A percentile compares a stretch with the other conserved stretches of the same genome.
phyloP scores from a whole-genome alignment of 1,140 invertebrate species.

The Drosophila funebris region DNA sequence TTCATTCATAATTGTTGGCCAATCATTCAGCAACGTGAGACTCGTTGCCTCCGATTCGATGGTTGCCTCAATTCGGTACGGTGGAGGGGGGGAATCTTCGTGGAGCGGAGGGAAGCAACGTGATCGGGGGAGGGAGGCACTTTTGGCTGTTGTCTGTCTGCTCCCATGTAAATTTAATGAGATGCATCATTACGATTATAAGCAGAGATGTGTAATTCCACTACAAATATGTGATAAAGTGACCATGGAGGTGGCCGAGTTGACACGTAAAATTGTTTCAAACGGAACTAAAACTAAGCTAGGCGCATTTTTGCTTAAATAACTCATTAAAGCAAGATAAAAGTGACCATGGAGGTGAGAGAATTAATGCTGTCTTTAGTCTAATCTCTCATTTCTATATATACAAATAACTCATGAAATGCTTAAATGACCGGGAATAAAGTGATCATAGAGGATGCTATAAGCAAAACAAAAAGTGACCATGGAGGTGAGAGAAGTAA shows the following conservation, averaged over 20 bases:
- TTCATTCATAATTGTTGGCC: conserved; percentile 46
- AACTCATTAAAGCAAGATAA: no score
- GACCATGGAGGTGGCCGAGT: conserved; percentile 6
- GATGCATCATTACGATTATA: conserved; percentile 4
- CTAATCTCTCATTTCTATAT: no score
- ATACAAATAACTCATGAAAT: no score
- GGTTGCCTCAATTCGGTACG: not conserved
- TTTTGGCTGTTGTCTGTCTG: no score
- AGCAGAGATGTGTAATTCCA: not conserved
- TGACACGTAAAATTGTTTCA: not conserved
- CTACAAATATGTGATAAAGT: not conserved
- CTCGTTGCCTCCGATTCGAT: not conserved
- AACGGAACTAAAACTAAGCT: not conserved
- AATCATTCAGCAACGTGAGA: conserved; percentile 19
- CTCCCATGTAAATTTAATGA: not conserved
- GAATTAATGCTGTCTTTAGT: no score
- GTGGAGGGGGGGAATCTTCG: no score
- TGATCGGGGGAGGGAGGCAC: no score
- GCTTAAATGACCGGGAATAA: not conserved
- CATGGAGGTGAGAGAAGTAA: no score
- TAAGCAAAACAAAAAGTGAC: no score
- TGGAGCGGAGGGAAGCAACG: no score
- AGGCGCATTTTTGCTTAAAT: not conserved
- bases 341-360: conserved; percentile 6
- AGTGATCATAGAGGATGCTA: not conserved